These are phyloP conservation scores for Pholis gunnellus DNA, from an alignment of 2,113 vertebrate genomes.

Conservation along the genomic window DNA sequence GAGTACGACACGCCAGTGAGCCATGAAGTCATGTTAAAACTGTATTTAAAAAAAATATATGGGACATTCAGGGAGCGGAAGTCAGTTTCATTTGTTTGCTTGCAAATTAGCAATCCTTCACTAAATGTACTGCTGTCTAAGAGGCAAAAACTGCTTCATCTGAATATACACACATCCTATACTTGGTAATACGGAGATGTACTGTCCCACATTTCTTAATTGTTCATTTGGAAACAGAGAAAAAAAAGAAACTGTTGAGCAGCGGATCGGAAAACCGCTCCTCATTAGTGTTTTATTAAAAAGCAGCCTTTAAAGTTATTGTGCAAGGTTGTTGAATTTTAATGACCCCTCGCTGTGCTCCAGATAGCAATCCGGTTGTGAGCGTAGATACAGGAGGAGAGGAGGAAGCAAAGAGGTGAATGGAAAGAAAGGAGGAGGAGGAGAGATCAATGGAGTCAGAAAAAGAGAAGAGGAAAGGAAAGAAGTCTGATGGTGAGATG, in stretches of 20 bases:
- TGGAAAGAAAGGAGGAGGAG: not conserved
- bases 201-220: slow-evolving; percentile 2
- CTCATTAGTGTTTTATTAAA: slow-evolving; percentile 62
- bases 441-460: not conserved
- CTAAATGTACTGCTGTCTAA: not conserved
- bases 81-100: not conserved
- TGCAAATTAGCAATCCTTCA: not conserved
- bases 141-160: slow-evolving; percentile 9
- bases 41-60: not conserved
- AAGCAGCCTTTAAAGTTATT: slow-evolving; percentile 57
- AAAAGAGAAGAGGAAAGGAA: not conserved
- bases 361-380: slow-evolving; percentile 39
- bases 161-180: not conserved
- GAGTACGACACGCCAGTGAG: not conserved
- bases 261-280: slow-evolving; percentile 17
- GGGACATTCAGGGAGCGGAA: accelerated
- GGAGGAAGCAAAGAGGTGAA: not conserved
- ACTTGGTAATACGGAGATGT: not conserved
- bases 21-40: not conserved
- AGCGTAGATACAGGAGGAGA: slow-evolving; percentile 5
- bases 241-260: slow-evolving; percentile 49
- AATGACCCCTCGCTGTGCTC: slow-evolving; percentile 59
- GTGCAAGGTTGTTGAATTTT: slow-evolving; percentile 61
- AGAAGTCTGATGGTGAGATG: not conserved
- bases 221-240: slow-evolving; percentile 28